phyloP scores from a whole-genome alignment of 2,797 vertebrate genomes.

The Amniataba percoides region DNA sequence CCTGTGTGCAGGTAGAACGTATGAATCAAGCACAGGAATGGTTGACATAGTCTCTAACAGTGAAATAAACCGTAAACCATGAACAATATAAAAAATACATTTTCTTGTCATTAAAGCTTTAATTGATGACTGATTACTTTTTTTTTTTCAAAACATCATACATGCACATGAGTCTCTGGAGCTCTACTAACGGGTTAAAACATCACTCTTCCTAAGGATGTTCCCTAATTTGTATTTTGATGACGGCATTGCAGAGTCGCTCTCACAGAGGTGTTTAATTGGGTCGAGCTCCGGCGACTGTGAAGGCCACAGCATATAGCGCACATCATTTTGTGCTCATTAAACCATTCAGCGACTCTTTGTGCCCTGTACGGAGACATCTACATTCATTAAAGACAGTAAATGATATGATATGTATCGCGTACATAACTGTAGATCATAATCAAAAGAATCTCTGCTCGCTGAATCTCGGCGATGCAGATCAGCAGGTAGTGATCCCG shows the following conservation, averaged over 20 bases:
- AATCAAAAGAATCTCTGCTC: slow-evolving; percentile 22
- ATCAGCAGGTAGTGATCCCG: slow-evolving; percentile 9
- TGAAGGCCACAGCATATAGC: slow-evolving; percentile 14
- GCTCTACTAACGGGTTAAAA: background rate
- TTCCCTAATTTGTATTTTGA: slow-evolving; percentile 18
- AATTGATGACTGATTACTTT: too few relatives aligned
- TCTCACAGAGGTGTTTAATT: slow-evolving; percentile 35
- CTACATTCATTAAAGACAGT: slow-evolving; percentile 36
- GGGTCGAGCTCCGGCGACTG: slow-evolving; percentile 22
- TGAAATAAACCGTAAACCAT: background rate
- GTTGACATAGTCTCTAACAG: background rate
- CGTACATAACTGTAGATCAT: background rate
- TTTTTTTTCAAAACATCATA: background rate
- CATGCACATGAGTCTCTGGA: background rate
- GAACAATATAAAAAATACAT: background rate
- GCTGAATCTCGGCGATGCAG: background rate
- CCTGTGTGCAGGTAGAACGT: too few relatives aligned
- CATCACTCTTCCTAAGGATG: background rate
- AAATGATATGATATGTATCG: background rate
- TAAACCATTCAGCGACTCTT: slow-evolving; percentile 31
- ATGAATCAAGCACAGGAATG: background rate
- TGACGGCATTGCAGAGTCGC: background rate
- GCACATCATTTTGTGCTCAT: slow-evolving; percentile 36
- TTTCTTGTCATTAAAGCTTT: background rate
- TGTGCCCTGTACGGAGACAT: slow-evolving; percentile 7